Conservation (phyloP, 1,140 invertebrate species). For the Drosophila rufa region DNA sequence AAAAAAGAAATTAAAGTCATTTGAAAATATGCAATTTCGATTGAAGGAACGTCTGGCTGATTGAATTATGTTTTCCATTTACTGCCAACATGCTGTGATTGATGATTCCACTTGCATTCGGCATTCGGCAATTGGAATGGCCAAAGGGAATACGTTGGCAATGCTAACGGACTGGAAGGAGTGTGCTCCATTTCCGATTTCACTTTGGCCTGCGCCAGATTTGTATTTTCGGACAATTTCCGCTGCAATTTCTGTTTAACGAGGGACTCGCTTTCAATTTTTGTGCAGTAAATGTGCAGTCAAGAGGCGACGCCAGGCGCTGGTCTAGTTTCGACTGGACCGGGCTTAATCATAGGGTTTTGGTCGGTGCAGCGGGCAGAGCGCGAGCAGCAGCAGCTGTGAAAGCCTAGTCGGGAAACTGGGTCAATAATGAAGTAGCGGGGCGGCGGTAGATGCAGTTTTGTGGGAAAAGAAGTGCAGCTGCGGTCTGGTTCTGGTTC, state of each 20-base stretch:
- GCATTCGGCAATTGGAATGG: neutral
- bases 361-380: conserved; percentile 20
- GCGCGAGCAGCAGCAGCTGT: conserved; percentile 9
- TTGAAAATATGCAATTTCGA: conserved; percentile 14
- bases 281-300: conserved; percentile 6
- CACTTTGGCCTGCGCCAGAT: conserved; percentile 18
- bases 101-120: conserved; percentile 28
- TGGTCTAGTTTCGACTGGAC: conserved; percentile 33
- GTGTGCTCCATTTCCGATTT: conserved; percentile 62
- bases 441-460: conserved; percentile 11
- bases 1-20: neutral
- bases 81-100: conserved; percentile 15
- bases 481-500: conserved; percentile 65
- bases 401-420: conserved; percentile 46
- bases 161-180: conserved; percentile 6
- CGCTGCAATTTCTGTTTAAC: conserved; percentile 62
- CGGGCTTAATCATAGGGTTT: conserved; percentile 46
- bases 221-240: conserved; percentile 63
- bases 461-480: conserved; percentile 64
- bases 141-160: conserved; percentile 21
- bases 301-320: conserved; percentile 1
- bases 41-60: conserved; percentile 7
- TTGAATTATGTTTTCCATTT: conserved; percentile 48
- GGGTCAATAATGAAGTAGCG: conserved; percentile 60
- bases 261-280: conserved; percentile 67